phyloP scores from a whole-genome alignment of 2,797 vertebrate genomes.

The Xiphorhynchus erythropygius region DNA sequence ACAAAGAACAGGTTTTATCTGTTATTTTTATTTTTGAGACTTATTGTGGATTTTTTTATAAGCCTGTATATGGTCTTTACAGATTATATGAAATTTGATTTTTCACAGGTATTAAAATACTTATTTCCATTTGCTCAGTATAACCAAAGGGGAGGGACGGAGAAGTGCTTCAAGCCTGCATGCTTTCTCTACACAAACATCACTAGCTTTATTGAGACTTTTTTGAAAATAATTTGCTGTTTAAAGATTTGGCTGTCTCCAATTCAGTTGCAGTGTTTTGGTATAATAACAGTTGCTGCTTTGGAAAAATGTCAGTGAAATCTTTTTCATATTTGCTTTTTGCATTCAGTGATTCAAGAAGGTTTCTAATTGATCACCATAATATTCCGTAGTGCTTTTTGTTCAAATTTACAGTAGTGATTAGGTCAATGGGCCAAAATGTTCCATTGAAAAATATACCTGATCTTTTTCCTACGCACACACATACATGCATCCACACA shows the following conservation, averaged over 20 bases:
- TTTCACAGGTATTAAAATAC: neutral
- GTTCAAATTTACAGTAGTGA: neutral
- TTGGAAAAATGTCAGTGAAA: neutral
- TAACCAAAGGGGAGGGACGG: neutral
- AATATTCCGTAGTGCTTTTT: neutral
- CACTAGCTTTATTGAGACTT: neutral
- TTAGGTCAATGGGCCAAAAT: accelerated
- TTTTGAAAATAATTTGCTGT: neutral
- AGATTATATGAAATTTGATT: neutral
- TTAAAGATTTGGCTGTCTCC: neutral
- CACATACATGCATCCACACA: accelerated
- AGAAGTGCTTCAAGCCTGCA: neutral
- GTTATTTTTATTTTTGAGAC: neutral
- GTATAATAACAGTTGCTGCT: neutral
- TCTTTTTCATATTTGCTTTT: neutral
- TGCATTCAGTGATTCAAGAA: neutral
- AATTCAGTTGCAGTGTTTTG: neutral
- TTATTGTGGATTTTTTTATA: neutral
- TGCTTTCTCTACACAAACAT: neutral
- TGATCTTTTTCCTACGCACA: neutral
- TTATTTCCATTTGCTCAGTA: neutral
- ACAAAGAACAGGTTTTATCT: neutral
- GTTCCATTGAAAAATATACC: neutral
- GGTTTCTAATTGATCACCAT: neutral
- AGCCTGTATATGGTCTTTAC: neutral